phyloP scores from a whole-genome alignment of 2,888 invertebrate genomes.

The Drosophila atripex region DNA sequence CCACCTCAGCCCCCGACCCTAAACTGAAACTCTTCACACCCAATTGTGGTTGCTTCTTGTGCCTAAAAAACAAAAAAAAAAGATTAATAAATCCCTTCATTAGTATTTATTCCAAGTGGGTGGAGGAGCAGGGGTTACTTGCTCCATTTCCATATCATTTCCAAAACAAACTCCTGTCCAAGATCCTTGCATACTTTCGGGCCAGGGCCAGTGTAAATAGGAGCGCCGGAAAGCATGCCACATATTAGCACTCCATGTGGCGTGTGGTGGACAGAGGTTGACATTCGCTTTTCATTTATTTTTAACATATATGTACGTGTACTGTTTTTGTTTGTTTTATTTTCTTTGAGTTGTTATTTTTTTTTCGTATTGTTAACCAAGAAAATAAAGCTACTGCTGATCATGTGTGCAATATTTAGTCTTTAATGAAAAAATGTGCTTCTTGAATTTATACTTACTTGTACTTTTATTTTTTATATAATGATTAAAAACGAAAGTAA shows the following conservation, averaged over 20 bases:
- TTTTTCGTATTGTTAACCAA: conserved; percentile 25
- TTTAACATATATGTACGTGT: conserved; percentile 15
- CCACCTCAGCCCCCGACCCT: neutral
- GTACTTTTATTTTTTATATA: conserved; percentile 19
- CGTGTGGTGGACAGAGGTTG: conserved; percentile 1
- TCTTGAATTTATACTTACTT: conserved; percentile 28
- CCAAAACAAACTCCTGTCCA: conserved; percentile 5
- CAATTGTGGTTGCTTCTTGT: conserved; percentile 17
- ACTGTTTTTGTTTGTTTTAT: conserved; percentile 9
- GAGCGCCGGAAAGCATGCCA: conserved; percentile 51
- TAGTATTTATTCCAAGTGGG: conserved; percentile 64
- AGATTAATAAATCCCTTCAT: conserved; percentile 34
- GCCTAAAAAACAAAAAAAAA: conserved; percentile 23
- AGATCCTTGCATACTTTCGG: conserved; percentile 22
- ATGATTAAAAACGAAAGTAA: conserved; percentile 32
- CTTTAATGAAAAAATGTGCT: conserved; percentile 25
- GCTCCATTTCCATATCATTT: conserved; percentile 12
- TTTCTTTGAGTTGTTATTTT: conserved; percentile 11
- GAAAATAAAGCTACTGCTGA: conserved; percentile 40
- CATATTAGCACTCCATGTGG: conserved; percentile 3
- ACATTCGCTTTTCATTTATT: conserved; percentile 35
- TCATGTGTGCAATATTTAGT: conserved; percentile 47
- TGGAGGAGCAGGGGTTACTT: neutral
- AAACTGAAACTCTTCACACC: neutral
- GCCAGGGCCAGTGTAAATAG: neutral